Conservation (phyloP, 2,113 vertebrate genomes). For the Enhydra lutris region DNA sequence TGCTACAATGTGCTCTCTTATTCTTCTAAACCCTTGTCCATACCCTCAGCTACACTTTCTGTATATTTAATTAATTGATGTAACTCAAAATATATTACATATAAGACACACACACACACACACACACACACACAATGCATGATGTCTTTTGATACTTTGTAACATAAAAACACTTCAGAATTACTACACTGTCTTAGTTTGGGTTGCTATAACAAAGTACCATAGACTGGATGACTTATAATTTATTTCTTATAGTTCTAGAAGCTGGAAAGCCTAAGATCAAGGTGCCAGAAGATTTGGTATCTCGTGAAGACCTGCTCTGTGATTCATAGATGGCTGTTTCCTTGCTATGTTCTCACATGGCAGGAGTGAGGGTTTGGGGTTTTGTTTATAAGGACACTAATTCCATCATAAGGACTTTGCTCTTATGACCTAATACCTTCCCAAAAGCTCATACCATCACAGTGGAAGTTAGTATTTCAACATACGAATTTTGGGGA, state of each 20-base stretch:
- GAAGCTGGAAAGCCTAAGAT: not conserved
- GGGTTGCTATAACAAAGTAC: not conserved
- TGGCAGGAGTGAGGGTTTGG: not conserved
- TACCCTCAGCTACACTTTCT: not conserved
- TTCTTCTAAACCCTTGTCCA: not conserved
- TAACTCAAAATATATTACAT: not conserved
- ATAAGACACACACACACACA: not conserved
- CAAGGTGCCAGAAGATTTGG: not conserved
- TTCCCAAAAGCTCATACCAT: not conserved
- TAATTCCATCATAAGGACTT: not conserved
- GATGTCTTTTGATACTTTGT: not conserved
- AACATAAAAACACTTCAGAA: not conserved
- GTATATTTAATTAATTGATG: not conserved
- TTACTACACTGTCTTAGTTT: not conserved
- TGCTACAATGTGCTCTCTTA: not conserved
- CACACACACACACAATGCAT: not conserved
- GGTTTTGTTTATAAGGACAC: not conserved
- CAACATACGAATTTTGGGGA: not conserved
- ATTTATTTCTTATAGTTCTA: not conserved
- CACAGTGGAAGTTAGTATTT: not conserved
- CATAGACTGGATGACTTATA: not conserved
- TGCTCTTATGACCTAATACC: not conserved
- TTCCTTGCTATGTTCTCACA: not conserved
- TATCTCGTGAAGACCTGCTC: not conserved
- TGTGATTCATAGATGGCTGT: not conserved